A percentile compares a stretch with the other conserved stretches of the same genome.
phyloP scores from a whole-genome alignment of 2,888 invertebrate genomes.

The Drosophila phalerata region DNA sequence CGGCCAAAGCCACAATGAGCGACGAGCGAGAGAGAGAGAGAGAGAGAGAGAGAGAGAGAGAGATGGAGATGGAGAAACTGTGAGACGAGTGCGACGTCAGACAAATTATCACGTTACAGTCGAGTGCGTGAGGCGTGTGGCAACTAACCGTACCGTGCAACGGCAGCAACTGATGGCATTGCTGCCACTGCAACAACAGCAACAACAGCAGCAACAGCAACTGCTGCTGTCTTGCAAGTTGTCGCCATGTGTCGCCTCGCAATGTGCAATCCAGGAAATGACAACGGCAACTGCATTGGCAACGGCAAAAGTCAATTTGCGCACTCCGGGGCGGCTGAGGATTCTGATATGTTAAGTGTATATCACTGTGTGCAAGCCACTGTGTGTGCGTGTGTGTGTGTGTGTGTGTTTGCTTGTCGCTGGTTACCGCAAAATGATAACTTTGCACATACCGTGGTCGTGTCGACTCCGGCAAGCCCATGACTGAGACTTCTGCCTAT shows the following conservation, averaged over 20 bases:
- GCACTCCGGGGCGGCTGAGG: slow-evolving; percentile 64
- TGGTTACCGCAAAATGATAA: slow-evolving; percentile 74
- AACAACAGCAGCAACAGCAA: slow-evolving; percentile 11
- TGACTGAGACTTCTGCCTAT: neutral
- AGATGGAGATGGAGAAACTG: slow-evolving; percentile 12
- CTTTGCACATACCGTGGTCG: slow-evolving; percentile 64
- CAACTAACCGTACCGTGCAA: slow-evolving; percentile 50
- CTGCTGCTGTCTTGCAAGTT: slow-evolving; percentile 73
- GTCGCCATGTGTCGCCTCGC: slow-evolving; percentile 78
- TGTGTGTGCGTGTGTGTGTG: slow-evolving; percentile 13
- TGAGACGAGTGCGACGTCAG: slow-evolving; percentile 70
- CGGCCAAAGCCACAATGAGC: slow-evolving; percentile 59
- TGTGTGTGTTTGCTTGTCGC: slow-evolving; percentile 39
- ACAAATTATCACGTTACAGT: slow-evolving; percentile 83
- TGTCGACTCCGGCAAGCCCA: slow-evolving; percentile 33
- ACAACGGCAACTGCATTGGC: slow-evolving; percentile 80
- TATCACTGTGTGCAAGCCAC: slow-evolving; percentile 10
- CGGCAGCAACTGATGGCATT: slow-evolving; percentile 24
- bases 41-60: slow-evolving; percentile 5
- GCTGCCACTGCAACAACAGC: slow-evolving; percentile 15
- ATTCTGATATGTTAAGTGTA: slow-evolving; percentile 54
- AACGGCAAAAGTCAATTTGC: slow-evolving; percentile 79
- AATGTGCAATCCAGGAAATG: slow-evolving; percentile 77
- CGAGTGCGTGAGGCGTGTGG: slow-evolving; percentile 79
- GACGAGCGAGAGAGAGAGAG: slow-evolving; percentile 36